Conservation (phyloP, 2,797 vertebrate species). For the Oryzias sinensis region DNA sequence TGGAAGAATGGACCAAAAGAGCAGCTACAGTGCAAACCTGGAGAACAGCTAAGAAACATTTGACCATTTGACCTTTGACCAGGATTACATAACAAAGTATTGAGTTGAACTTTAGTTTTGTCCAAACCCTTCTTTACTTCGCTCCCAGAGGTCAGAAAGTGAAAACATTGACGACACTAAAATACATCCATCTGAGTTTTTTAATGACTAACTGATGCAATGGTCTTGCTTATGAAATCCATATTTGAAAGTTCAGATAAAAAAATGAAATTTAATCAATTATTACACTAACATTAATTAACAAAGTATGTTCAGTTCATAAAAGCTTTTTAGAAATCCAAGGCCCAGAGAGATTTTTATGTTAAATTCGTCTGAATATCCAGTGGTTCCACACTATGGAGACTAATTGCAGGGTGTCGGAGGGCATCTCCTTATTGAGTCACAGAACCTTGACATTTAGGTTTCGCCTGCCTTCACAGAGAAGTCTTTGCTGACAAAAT, state of each 20-base stretch:
- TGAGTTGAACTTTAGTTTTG: no score
- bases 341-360: constrained; percentile 58
- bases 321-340: constrained; percentile 42
- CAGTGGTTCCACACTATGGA: constrained; percentile 48
- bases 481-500: constrained; percentile 30
- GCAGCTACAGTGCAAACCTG: no score
- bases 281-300: constrained; percentile 51
- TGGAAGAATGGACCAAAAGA: no score
- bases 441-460: constrained; percentile 47
- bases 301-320: constrained; percentile 67
- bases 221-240: constrained; percentile 31
- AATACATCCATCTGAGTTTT: constrained; percentile 39
- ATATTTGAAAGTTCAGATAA: constrained; percentile 54
- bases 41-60: no score
- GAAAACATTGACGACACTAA: constrained; percentile 20
- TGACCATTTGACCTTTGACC: no score
- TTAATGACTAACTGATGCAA: constrained; percentile 19
- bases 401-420: constrained; percentile 56
- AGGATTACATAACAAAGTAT: no score
- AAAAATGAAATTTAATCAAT: constrained; percentile 57
- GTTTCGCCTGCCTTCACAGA: constrained; percentile 15
- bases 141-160: constrained; percentile 40
- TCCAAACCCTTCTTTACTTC: no score
- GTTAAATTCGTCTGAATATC: constrained; percentile 61
- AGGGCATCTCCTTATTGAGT: constrained; percentile 42